Percentiles rank a stretch among this genome's conserved stretches.
phyloP scores from a whole-genome alignment of 2,888 invertebrate genomes.

The Hirtodrosophila confusa region DNA sequence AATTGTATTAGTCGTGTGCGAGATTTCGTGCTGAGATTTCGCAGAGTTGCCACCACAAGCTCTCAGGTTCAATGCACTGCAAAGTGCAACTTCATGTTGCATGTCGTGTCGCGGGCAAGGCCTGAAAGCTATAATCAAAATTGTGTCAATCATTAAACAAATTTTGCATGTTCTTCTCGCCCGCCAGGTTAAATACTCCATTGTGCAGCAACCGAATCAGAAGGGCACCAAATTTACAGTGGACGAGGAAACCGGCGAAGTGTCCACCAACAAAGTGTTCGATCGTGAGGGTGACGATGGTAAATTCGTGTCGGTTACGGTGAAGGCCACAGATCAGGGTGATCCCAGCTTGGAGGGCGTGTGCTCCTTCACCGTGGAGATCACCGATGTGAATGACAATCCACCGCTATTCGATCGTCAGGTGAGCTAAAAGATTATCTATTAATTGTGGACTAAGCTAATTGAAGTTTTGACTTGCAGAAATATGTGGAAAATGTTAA shows the following conservation, averaged over 20 bases:
- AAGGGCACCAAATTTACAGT: conserved; percentile 98
- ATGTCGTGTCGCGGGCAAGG: conserved; percentile 41
- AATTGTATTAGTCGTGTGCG: conserved; percentile 44
- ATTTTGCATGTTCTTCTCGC: conserved; percentile 43
- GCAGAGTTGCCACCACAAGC: conserved; percentile 21
- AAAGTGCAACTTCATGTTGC: conserved; percentile 29
- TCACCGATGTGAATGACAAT: conserved; percentile 99
- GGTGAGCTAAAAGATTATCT: conserved; percentile 85
- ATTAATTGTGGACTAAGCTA: background rate
- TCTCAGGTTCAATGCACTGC: conserved; percentile 63
- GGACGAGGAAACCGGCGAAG: conserved; percentile 97
- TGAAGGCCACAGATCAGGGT: conserved; percentile 99
- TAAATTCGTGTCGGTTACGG: conserved; percentile 97
- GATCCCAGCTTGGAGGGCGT: conserved; percentile 98
- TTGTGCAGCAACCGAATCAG: conserved; percentile 97
- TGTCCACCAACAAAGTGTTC: conserved; percentile 97
- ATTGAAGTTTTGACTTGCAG: conserved; percentile 84
- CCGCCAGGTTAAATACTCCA: conserved; percentile 93
- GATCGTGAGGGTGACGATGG: conserved; percentile 98
- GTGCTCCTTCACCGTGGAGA: conserved; percentile 99
- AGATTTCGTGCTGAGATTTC: conserved; percentile 62
- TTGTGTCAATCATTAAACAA: conserved; percentile 58
- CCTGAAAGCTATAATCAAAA: conserved; percentile 42
- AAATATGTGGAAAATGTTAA: conserved; percentile 99
- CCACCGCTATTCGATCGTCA: conserved; percentile 97